A percentile compares a stretch with the other conserved stretches of the same genome.
Evolutionary conservation across 2,797 vertebrate species (phyloP).

Genomic region (Hemitrygon akajei): DNA sequence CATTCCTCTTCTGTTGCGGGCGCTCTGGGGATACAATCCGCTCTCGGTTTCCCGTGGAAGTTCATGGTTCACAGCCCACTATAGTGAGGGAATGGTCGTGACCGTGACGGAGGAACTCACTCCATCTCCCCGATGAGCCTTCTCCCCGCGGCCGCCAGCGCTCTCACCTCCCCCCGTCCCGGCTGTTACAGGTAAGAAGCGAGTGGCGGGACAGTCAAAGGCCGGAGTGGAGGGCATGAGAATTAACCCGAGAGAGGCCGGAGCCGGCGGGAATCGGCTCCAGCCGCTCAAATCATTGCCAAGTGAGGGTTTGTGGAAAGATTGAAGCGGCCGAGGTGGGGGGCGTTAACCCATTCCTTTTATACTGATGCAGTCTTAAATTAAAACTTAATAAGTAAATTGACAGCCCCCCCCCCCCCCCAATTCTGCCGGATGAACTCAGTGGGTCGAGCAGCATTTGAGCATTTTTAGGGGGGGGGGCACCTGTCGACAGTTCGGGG

Average conservation of each 20-base stretch:
- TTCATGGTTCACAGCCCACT: neutral
- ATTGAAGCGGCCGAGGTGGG: neutral
- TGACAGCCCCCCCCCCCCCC: neutral
- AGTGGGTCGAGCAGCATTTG: no score
- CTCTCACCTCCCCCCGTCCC: neutral
- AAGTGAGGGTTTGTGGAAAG: neutral
- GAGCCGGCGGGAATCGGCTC: neutral
- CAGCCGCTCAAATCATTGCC: neutral
- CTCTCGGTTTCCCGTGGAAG: neutral
- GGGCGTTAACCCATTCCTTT: no score
- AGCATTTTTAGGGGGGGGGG: no score
- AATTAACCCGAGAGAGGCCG: neutral
- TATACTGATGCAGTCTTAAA: neutral
- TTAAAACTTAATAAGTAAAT: neutral
- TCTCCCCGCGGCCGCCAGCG: neutral
- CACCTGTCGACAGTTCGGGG: no score
- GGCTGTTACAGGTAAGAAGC: slow-evolving; percentile 6
- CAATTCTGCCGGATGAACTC: no score
- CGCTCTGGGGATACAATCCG: neutral
- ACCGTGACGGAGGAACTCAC: neutral
- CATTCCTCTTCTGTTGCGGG: neutral
- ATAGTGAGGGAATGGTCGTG: neutral
- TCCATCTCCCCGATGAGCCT: neutral
- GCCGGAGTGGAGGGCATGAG: neutral
- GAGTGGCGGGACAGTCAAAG: slow-evolving; percentile 1